A percentile compares a stretch with the other conserved stretches of the same genome.
These are phyloP conservation scores for Pollenia griseotomentosa DNA, from an alignment of 2,888 invertebrate species.

Conservation along the genomic window DNA sequence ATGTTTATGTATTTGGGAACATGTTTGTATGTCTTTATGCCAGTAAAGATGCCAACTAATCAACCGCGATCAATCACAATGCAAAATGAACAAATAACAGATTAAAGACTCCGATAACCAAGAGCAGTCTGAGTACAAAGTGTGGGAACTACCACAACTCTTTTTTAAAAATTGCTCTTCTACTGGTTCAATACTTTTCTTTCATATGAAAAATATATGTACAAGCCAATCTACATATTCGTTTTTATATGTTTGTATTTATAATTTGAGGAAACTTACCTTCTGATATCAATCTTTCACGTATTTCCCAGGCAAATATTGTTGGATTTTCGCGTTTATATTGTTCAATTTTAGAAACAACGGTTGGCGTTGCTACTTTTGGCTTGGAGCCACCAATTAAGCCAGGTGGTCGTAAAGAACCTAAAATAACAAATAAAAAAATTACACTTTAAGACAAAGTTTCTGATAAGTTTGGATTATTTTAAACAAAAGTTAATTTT, in stretches of 20 bases:
- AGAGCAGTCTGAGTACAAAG: slow-evolving; percentile 35
- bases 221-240: too few species aligned
- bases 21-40: slow-evolving; percentile 1
- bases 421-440: slow-evolving; percentile 83
- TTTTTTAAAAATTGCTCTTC: slow-evolving; percentile 17
- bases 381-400: slow-evolving; percentile 98
- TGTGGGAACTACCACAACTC: slow-evolving; percentile 64
- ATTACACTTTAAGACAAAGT: slow-evolving; percentile 61
- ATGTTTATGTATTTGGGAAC: slow-evolving; percentile 8
- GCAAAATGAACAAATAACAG: slow-evolving; percentile 68
- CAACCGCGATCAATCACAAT: slow-evolving; percentile 72
- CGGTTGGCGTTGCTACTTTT: slow-evolving; percentile 98
- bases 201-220: background rate
- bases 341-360: slow-evolving; percentile 98
- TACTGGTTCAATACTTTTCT: slow-evolving; percentile 9
- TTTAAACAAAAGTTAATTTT: background rate
- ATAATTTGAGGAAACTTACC: slow-evolving; percentile 86
- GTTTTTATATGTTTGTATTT: background rate
- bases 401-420: slow-evolving; percentile 94
- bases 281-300: slow-evolving; percentile 97
- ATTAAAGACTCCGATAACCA: slow-evolving; percentile 65
- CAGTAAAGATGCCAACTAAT: slow-evolving; percentile 62
- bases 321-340: slow-evolving; percentile 99
- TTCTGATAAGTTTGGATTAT: slow-evolving; percentile 38
- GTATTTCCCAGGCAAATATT: slow-evolving; percentile 99